Conservation (phyloP, 2,113 vertebrate genomes). For the Scomber colias region DNA sequence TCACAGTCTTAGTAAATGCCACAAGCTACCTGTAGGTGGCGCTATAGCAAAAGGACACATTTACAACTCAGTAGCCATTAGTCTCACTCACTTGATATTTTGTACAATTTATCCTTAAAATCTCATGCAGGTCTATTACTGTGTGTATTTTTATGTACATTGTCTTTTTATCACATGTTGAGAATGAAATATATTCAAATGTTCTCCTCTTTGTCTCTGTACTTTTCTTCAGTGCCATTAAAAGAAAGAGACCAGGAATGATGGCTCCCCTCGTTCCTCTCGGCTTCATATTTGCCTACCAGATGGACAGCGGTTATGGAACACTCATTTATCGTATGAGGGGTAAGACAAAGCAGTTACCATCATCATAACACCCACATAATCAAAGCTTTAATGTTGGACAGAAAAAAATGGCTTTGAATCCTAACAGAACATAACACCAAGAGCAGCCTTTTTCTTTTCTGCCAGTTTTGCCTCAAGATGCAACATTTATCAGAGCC, state of each 20-base stretch:
- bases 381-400: background rate
- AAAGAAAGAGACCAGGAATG: constrained; percentile 83
- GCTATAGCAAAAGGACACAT: background rate
- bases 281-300: constrained; percentile 88
- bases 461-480: background rate
- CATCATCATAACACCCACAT: background rate
- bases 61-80: background rate
- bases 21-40: background rate
- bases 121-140: background rate
- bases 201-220: background rate
- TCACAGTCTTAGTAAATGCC: background rate
- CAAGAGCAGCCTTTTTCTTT: background rate
- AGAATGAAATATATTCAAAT: background rate
- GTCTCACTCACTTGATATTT: background rate
- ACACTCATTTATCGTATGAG: constrained; percentile 88
- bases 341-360: constrained; percentile 75
- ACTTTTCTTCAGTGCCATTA: constrained; percentile 84
- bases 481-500: no score
- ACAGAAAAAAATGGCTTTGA: background rate
- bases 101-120: background rate
- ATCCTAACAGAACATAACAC: background rate
- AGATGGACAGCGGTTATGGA: constrained; percentile 90
- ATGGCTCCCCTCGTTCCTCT: constrained; percentile 88
- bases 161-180: background rate
- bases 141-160: background rate